Evolutionary conservation across 2,113 vertebrate genomes (phyloP), one percentile per base, ranked within the genome.

Genomic region (Lagopus muta): DNA sequence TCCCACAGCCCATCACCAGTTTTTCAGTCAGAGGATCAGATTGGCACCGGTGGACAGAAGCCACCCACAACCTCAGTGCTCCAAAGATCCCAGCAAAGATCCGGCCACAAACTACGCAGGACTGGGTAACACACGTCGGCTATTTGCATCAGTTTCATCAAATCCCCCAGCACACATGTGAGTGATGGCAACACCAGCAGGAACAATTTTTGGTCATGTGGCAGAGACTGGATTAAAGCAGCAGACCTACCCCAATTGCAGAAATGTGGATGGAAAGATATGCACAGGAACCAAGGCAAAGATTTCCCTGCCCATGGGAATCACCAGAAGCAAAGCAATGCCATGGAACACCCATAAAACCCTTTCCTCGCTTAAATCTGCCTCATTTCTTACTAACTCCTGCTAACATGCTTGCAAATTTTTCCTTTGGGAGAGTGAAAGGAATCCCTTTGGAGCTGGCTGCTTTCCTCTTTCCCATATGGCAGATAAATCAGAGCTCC

Each of bases 401-500:
- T 72, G 21, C 86, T 58, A 67, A 79, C 54, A 22, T 0, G 1
- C 75, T 82, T 30, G 43, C 71, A 79, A 89, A 94, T 93, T 61
- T 79, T 90, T 58, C 66, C 88, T 84, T 82, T 5, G 72, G 67
- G 76, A 92, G n/a, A 64, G 32, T 38, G 69, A 42, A 86, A 80
- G 25, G 47, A 74, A 65, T 77, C 94, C 92, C 91, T 70, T 42
- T 36, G 69, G 91, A 88, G 58, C 64, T 0, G 30, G 75, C 76
- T 79, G 42, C 90, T 86, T 82, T 21, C 76, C 57, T 88, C 90
- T 71, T 88, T 90, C 83, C 83, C 79, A 74, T n/a, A 84, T 78
- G 81, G 87, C 73, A 86, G 70, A 92, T 69, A 92, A 93, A 93
- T 81, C 87, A 79, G 84, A 72, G 52, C 65, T 89, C 81, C 57